Evolutionary conservation across 2,113 vertebrate species (phyloP), one percentile per base, ranked within the genome.

Genomic region (Bostrychus sinensis): DNA sequence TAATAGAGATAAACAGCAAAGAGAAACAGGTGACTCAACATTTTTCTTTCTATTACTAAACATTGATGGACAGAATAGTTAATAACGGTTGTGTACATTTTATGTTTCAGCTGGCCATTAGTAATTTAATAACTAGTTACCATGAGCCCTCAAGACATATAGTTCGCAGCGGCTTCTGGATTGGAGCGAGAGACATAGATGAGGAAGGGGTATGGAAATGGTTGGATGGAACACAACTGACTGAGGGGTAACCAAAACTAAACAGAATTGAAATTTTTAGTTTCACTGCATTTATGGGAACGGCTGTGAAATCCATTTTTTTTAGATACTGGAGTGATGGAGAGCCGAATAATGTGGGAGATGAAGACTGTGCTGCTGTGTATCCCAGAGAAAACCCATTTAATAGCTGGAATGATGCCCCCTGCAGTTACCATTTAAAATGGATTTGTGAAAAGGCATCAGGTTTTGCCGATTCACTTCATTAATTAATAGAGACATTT

Each of bases 371-470:
- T 62, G 88, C 67, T 17, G 89, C 84, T 4, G 20, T 39, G 1
- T 89, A 86, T 66, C 82, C 86, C 28, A 70, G 42, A 34, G 0
- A 0, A 1, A 85, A 90, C 62, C 83, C 77, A 10, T 79, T 90
- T n/a, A 68, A 66, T 14, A 26, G 73, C 13, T 92, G 91, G 91
- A 92, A 92, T 26, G 90, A 92, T 45, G 85, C 70, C n/a, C 81
- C 81, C 3, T 92, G 90, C 67, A n/a, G 0, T 30, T 11, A 70
- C 39, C 3, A 25, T 5, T 72, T 90, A 19, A 89, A 84, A 72
- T 92, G 90, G 91, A 89, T 92, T 68, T 92, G 91, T 72, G 82
- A 91, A 78, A 85, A 63, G 71, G 1, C 57, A 57, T 41, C 84
- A 22, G 62, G 4, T 4, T 8, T 38, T 25, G 3, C 1, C 0